phyloP scores from a whole-genome alignment of 2,888 invertebrate genomes.

The Mythimna loreyi region DNA sequence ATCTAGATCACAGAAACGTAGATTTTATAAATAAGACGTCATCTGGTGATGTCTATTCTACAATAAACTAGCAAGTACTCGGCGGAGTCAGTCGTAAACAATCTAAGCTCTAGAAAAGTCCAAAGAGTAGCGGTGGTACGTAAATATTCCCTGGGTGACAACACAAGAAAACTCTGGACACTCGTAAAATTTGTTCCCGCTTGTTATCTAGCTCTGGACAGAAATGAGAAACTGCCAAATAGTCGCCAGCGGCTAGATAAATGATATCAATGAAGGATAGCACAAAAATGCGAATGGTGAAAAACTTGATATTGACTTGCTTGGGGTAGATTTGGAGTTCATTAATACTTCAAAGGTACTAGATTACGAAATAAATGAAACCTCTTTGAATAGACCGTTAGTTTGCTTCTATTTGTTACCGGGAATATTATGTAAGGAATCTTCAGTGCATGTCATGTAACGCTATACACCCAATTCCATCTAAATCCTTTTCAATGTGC shows the following conservation, averaged over 20 bases:
- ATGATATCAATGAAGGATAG: slow-evolving; percentile 35
- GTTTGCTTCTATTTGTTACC: slow-evolving; percentile 14
- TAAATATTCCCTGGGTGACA: slow-evolving; percentile 68
- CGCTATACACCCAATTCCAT: slow-evolving; percentile 41
- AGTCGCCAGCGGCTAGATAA: slow-evolving; percentile 42
- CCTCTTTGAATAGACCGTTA: slow-evolving; percentile 1
- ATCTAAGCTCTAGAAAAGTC: slow-evolving; percentile 67
- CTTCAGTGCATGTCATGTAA: slow-evolving; percentile 29
- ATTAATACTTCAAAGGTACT: slow-evolving; percentile 12
- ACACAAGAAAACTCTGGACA: slow-evolving; percentile 71
- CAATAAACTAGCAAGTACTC: slow-evolving; percentile 31
- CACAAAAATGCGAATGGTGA: slow-evolving; percentile 33
- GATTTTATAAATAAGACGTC: slow-evolving; percentile 31
- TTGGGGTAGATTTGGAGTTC: slow-evolving; percentile 13
- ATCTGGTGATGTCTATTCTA: slow-evolving; percentile 10
- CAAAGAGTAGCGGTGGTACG: slow-evolving; percentile 55
- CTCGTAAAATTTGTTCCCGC: slow-evolving; percentile 78
- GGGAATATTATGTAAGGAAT: slow-evolving; percentile 23
- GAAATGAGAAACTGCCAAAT: slow-evolving; percentile 69
- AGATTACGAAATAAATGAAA: slow-evolving; percentile 27
- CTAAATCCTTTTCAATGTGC: slow-evolving; percentile 50
- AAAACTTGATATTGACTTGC: slow-evolving; percentile 3
- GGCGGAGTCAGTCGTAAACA: slow-evolving; percentile 55
- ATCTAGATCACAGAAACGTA: slow-evolving; percentile 21
- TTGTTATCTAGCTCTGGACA: slow-evolving; percentile 76